A percentile compares a stretch with the other conserved stretches of the same genome.
Evolutionary conservation across 64 coral and sea anemone species (phyloP).

Genomic region (Orbicella faveolata): DNA sequence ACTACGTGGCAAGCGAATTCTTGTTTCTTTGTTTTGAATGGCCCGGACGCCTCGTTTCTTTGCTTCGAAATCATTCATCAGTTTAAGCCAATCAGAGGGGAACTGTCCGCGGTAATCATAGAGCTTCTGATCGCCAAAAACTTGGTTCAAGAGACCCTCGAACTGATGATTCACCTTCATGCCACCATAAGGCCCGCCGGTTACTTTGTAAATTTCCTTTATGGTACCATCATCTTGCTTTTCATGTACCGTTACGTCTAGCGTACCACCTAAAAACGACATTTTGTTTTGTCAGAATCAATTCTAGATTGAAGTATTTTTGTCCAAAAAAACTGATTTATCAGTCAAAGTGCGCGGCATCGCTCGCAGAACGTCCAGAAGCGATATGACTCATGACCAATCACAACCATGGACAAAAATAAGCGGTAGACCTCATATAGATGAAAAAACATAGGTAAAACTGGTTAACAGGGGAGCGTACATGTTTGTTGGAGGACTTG

Average conservation of each 20-base stretch:
- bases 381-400: too few relatives aligned
- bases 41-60: slow-evolving; percentile 54
- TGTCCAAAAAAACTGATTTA: too few relatives aligned
- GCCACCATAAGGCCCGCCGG: slow-evolving; percentile 43
- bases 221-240: background rate
- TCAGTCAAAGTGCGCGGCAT: too few relatives aligned
- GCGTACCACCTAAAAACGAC: slow-evolving; percentile 14
- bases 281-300: background rate
- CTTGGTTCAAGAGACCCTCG: slow-evolving; percentile 15
- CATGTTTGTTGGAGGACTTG: too few relatives aligned
- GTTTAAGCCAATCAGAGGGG: slow-evolving; percentile 43
- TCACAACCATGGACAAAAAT: too few relatives aligned
- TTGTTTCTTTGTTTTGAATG: slow-evolving; percentile 14
- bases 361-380: too few relatives aligned
- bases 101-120: slow-evolving; percentile 25
- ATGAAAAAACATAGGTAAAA: too few relatives aligned
- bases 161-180: slow-evolving; percentile 46
- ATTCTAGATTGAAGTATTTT: too few relatives aligned
- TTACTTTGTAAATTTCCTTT: slow-evolving; percentile 47
- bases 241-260: slow-evolving; percentile 52
- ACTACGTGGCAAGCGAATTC: slow-evolving; percentile 50
- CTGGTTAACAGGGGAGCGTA: too few relatives aligned
- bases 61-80: slow-evolving; percentile 48
- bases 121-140: slow-evolving; percentile 45
- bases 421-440: too few relatives aligned